Evolutionary conservation across 2,797 vertebrate genomes (phyloP).

Genomic region (Dicrostonyx torquatus): DNA sequence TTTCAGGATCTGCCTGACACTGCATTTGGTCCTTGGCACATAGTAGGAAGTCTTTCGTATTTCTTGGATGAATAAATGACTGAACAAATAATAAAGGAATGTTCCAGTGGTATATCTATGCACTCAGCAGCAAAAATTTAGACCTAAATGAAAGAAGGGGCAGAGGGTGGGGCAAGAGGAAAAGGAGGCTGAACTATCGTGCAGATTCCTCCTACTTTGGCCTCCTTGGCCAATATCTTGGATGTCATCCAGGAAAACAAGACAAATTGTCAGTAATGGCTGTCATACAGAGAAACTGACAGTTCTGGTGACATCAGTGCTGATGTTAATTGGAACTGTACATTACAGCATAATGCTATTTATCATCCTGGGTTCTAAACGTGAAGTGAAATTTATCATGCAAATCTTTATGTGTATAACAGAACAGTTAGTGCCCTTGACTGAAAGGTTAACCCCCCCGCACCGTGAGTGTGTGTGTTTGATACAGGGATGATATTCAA

Average conservation of each 20-base stretch:
- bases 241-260: conserved; percentile 64
- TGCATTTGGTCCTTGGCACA: background rate
- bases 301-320: conserved; percentile 70
- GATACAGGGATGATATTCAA: background rate
- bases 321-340: conserved; percentile 68
- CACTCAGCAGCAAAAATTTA: conserved; percentile 26
- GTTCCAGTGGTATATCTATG: background rate
- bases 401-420: conserved; percentile 62
- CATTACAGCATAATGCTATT: conserved; percentile 56
- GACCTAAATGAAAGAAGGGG: background rate
- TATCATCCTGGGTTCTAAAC: conserved; percentile 70
- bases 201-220: conserved; percentile 17
- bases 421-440: conserved; percentile 65
- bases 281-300: conserved; percentile 60
- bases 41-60: background rate
- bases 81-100: background rate
- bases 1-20: background rate
- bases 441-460: conserved; percentile 40
- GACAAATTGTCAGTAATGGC: conserved; percentile 64
- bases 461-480: background rate
- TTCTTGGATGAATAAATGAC: conserved; percentile 4
- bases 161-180: background rate
- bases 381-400: conserved; percentile 70
- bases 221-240: conserved; percentile 48
- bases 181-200: conserved; percentile 8